Conservation (phyloP, 2,113 vertebrate species). For the Gracilinanus agilis region DNA sequence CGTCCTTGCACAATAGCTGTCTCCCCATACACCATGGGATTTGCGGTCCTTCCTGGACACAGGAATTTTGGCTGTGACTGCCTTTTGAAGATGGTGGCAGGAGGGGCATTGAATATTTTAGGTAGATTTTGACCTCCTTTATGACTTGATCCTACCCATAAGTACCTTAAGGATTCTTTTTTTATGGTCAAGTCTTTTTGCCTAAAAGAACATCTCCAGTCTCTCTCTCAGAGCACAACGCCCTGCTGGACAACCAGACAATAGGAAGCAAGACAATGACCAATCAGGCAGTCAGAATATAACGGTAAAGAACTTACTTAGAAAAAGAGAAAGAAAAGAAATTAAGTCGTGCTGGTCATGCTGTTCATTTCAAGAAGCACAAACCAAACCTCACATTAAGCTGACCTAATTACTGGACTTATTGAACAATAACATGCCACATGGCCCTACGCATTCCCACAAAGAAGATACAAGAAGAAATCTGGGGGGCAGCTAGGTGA, state of each 20-base stretch:
- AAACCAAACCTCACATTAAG: not conserved
- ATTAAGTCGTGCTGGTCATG: not conserved
- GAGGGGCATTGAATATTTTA: not conserved
- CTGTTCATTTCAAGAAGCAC: not conserved
- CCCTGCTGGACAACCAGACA: not conserved
- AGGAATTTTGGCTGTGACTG: not conserved
- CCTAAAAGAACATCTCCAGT: not conserved
- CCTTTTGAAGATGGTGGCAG: not conserved
- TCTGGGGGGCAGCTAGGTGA: too few species aligned
- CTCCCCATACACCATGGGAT: not conserved
- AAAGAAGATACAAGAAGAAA: not conserved
- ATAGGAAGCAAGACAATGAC: not conserved
- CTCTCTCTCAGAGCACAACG: not conserved
- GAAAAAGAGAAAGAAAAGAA: not conserved
- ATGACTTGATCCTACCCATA: not conserved
- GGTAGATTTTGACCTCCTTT: not conserved
- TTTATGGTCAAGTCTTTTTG: not conserved
- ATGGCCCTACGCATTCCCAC: not conserved
- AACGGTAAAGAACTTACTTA: not conserved
- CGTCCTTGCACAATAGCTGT: not conserved
- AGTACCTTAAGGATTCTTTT: not conserved
- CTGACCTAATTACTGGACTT: not conserved
- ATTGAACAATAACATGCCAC: not conserved
- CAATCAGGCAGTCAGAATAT: not conserved
- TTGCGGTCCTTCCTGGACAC: not conserved